Conservation (phyloP, 2,888 invertebrate species). For the Sisyra terminalis region DNA sequence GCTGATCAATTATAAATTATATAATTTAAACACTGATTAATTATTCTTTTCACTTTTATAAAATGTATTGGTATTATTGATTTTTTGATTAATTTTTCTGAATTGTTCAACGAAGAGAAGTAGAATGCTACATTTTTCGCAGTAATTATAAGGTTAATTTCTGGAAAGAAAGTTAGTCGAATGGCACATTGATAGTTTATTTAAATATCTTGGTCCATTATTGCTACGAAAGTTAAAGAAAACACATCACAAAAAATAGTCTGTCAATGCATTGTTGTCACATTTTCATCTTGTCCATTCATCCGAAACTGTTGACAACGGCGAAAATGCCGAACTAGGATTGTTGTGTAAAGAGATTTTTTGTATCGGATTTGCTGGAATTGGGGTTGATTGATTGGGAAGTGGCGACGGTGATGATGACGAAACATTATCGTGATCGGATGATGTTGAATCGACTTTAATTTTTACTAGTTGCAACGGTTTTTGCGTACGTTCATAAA, state of each 20-base stretch:
- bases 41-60: not conserved
- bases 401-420: slow-evolving; percentile 9
- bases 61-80: not conserved
- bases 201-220: no score
- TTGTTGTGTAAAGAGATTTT: slow-evolving; percentile 21
- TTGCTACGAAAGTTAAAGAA: no score
- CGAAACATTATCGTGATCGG: slow-evolving; percentile 9
- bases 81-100: not conserved
- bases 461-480: slow-evolving; percentile 17
- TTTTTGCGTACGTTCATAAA: slow-evolving; percentile 10
- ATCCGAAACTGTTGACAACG: slow-evolving; percentile 38
- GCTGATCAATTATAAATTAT: no score
- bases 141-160: no score
- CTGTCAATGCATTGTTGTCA: slow-evolving; percentile 26
- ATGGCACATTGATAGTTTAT: no score
- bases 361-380: slow-evolving; percentile 17
- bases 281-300: slow-evolving; percentile 56
- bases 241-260: no score
- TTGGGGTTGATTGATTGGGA: slow-evolving; percentile 13
- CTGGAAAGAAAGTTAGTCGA: no score
- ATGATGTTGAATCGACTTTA: slow-evolving; percentile 14
- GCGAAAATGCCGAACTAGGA: slow-evolving; percentile 52
- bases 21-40: not conserved
- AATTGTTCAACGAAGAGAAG: no score
- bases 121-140: no score